Conservation (phyloP, 2,797 vertebrate genomes). For the Sciurus carolinensis region DNA sequence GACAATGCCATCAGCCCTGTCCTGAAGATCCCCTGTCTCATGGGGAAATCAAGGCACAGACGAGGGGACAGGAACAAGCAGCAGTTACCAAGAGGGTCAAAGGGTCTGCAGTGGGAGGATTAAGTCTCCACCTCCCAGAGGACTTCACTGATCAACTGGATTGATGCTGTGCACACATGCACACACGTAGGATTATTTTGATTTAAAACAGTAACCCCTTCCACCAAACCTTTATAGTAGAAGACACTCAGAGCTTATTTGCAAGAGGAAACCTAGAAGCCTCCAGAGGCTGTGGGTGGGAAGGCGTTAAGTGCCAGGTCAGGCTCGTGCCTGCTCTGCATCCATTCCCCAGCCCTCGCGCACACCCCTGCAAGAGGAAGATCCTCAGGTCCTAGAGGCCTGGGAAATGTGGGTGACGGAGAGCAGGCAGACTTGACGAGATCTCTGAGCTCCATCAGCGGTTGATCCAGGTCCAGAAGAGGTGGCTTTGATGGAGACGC, state of each 20-base stretch:
- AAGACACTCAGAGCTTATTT: neutral
- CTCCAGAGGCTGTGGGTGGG: neutral
- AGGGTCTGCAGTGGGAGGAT: neutral
- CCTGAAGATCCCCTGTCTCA: neutral
- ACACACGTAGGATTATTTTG: neutral
- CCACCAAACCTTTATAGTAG: neutral
- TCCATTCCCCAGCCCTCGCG: neutral
- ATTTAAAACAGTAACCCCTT: slow-evolving; percentile 28
- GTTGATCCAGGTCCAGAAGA: slow-evolving; percentile 13
- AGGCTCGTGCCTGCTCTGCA: too few relatives aligned
- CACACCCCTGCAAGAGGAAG: neutral
- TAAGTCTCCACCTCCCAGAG: neutral
- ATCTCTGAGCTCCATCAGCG: neutral
- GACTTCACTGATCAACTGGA: slow-evolving; percentile 53
- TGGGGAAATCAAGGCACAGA: slow-evolving; percentile 2
- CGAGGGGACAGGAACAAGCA: neutral
- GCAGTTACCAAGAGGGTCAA: neutral
- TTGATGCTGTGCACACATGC: neutral
- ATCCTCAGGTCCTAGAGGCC: neutral
- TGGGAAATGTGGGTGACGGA: neutral
- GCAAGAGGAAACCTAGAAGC: neutral
- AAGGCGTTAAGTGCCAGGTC: neutral
- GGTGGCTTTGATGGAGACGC: slow-evolving; percentile 23
- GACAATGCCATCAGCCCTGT: neutral
- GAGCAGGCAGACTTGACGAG: neutral